Evolutionary conservation across 2,888 invertebrate genomes (phyloP), one percentile per base, ranked within the genome.

Genomic region (Auanema sp.): DNA sequence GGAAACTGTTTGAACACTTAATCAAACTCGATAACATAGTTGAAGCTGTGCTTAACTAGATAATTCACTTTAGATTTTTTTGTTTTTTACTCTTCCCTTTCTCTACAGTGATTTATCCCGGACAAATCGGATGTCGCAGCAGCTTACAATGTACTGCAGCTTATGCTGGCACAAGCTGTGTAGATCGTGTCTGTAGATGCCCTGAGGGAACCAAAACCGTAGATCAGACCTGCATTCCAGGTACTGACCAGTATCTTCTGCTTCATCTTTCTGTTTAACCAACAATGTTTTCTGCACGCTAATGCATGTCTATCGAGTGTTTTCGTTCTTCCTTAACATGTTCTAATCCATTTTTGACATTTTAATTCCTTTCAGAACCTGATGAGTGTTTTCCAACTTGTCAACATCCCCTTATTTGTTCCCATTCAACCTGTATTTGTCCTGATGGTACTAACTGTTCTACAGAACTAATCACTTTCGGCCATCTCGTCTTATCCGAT

Each of bases 161-260:
- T 56, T 76, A 78, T 57, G 67, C 76, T 6, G 78, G 78, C n/a
- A 72, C 83, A 14, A 59, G 64, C 23, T 83, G 83, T 61, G 64
- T 76, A 64, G 74, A 78, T 62, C 68, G 78, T 23, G 66, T 76
- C 60, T 83, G 83, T 68, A 75, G 79, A 12, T 83, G 83, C 62
- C 83, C 84, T 11, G 72, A 72, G 52, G 83, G 83, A 42, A 69
- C 75, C 23, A 70, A 71, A 18, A 80, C 83, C 24, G 72, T 79
- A 41, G 83, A 80, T 53, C 82, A 83, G 70, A 81, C 79, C 44
- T 83, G 83, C 70, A 76, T 82, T 18, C 70, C 80, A 69, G 83
- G 83, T 83, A 64, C 56, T 60, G 42, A 47, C 47, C 47, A 21
- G 6, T 18, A 47, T 21, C 47, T 5, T 8, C 47, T 21, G 47